Percentiles rank a stretch among this genome's conserved stretches.
Conservation (phyloP, 2,113 vertebrate genomes). For the Mesocricetus auratus region DNA sequence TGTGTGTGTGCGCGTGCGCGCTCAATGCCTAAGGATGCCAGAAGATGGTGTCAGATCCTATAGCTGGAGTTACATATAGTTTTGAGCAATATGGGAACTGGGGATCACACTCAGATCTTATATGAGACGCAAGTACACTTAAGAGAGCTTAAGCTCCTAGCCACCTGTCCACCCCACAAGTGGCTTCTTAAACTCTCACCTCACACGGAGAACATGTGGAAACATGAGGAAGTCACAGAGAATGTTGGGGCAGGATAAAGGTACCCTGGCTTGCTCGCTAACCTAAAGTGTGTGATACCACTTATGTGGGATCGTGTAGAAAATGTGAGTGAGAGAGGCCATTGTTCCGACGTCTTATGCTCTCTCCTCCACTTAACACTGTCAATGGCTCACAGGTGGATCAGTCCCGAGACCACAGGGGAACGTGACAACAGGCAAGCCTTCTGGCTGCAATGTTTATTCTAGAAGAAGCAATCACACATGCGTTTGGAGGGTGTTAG, state of each 20-base stretch:
- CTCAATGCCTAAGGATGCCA: not conserved
- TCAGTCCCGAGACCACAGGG: constrained; percentile 70
- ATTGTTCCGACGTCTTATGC: constrained; percentile 29
- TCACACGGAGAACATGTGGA: not conserved
- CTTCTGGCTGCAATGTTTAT: constrained; percentile 85
- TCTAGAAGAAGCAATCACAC: constrained; percentile 83
- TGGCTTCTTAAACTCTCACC: not conserved
- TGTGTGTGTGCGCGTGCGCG: not conserved
- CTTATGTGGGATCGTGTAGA: not conserved
- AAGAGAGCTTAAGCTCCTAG: not conserved
- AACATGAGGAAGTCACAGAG: not conserved
- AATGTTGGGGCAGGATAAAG: not conserved
- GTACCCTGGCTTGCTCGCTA: not conserved
- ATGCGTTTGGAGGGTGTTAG: constrained; percentile 76
- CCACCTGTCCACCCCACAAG: not conserved
- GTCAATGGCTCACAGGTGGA: constrained; percentile 51
- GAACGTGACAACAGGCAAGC: constrained; percentile 72
- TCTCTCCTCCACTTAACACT: constrained; percentile 50
- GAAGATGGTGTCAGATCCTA: not conserved
- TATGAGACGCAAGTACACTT: not conserved
- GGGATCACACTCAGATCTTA: not conserved
- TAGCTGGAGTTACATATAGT: not conserved
- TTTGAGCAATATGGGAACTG: too few species aligned
- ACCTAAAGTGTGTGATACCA: not conserved
- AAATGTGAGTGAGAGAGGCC: not conserved